Conservation (phyloP, 1,140 invertebrate genomes). For the Thalassaphorura encarpata region DNA sequence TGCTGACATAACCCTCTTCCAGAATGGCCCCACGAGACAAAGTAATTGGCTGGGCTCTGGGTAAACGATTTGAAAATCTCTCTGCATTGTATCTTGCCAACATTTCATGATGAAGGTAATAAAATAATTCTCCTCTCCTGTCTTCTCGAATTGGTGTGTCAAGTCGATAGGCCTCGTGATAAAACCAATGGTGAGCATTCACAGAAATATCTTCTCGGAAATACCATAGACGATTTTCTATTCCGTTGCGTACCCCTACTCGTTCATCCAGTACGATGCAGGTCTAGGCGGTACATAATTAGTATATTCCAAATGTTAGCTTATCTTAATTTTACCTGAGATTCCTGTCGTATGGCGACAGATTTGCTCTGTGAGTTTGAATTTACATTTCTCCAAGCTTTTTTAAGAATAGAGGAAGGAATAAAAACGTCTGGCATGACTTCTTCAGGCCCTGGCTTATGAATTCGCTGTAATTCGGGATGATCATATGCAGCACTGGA, state of each 20-base stretch:
- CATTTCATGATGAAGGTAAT: background rate
- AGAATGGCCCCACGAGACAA: background rate
- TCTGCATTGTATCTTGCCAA: slow-evolving; percentile 12
- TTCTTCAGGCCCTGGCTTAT: background rate
- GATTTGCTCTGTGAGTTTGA: background rate
- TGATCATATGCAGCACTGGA: background rate
- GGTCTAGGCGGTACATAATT: background rate
- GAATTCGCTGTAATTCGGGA: background rate
- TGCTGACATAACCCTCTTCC: slow-evolving; percentile 4
- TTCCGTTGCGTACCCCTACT: background rate
- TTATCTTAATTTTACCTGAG: background rate
- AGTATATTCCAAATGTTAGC: background rate
- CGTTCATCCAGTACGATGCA: background rate
- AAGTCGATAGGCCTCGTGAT: background rate
- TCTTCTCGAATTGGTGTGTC: background rate
- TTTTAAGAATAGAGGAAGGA: background rate
- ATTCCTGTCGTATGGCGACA: background rate
- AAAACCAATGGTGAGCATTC: slow-evolving; percentile 1
- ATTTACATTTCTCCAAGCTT: background rate
- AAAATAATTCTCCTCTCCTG: slow-evolving; percentile 3
- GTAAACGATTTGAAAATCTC: slow-evolving; percentile 8
- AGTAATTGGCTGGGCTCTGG: background rate
- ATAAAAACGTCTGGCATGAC: background rate
- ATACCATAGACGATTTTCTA: slow-evolving; percentile 6
- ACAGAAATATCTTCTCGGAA: slow-evolving; percentile 4